Evolutionary conservation across 1,140 invertebrate genomes (phyloP).

Genomic region (Proctacanthus coquilletti): DNA sequence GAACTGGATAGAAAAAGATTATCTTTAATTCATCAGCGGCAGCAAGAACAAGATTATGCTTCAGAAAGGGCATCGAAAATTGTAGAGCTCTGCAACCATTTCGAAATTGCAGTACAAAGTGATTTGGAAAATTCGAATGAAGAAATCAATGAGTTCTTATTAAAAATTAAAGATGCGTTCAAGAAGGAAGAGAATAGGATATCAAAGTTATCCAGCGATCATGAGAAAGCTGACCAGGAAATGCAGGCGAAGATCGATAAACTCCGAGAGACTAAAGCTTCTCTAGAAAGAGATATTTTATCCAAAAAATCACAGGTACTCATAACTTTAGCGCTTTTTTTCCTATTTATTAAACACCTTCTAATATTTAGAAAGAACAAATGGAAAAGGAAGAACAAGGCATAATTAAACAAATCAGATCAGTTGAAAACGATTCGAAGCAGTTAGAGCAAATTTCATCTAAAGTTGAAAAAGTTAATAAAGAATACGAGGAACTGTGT

Average conservation of each 20-base stretch:
- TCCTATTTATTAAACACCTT: not conserved
- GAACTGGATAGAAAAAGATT: constrained; percentile 15
- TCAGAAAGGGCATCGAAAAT: constrained; percentile 16
- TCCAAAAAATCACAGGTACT: constrained; percentile 25
- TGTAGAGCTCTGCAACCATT: constrained; percentile 11
- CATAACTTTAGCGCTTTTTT: not conserved
- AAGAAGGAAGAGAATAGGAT: constrained; percentile 18
- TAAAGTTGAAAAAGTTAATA: constrained; percentile 14
- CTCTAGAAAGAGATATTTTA: constrained; percentile 30
- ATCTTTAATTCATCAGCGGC: constrained; percentile 14
- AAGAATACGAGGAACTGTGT: constrained; percentile 12
- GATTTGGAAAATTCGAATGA: constrained; percentile 8
- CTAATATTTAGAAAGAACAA: constrained; percentile 5
- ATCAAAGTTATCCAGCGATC: constrained; percentile 11
- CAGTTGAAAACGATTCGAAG: constrained; percentile 16
- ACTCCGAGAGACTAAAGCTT: constrained; percentile 28
- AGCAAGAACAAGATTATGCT: constrained; percentile 17
- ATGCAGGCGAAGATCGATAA: constrained; percentile 33
- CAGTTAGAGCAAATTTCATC: constrained; percentile 16
- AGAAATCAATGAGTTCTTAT: constrained; percentile 8
- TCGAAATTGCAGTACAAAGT: constrained; percentile 12
- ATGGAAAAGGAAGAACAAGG: constrained; percentile 12
- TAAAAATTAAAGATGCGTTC: constrained; percentile 16
- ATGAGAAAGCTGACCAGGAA: constrained; percentile 25
- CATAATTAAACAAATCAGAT: constrained; percentile 13